Base-by-base conservation (phyloP, 2,888 invertebrate species). In the Lasioglossum marginatum region DNA sequence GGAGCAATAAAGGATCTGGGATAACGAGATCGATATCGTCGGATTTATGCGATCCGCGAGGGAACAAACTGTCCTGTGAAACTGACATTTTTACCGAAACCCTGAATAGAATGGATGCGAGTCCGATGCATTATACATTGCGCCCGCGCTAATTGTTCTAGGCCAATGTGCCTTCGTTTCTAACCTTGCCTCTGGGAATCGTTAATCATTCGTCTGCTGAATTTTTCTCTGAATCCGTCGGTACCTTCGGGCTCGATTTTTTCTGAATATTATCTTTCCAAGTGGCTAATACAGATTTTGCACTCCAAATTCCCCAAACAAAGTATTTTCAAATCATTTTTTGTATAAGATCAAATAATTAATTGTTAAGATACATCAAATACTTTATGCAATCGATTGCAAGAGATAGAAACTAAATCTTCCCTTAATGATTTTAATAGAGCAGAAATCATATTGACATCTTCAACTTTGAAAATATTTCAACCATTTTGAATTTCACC, bases 1-100 rank as follows among this genome's bases (percentile, higher is more conserved):
- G 19, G 82, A 74, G 81, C 82, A 82, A 74, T 81, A 52, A 79
- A 34, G 52, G 81, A 45, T 45, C 37, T 43, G n/a, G 63, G 77
- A 57, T n/a, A 37, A 52, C n/a, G 57, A 40, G 79, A 79, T 79
- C 37, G 37, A 31, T 79, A 73, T 68, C 82, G 66, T 2, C 27
- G 63, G 40, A 79, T 79, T 79, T 72, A 72, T 52, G 72, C 48
- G 72, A 79, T 48, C 45, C 43, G 57, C 48, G 6, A 40, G 68
- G 37, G 48, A 70, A 70, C 70, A 4, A 37, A 74, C 52, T 34
- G 74, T 57, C 52, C 52, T 37, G 57, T 19, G 72, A 70, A 63
- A 63, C 27, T 63, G 31, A 31, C 27, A 63, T 31, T 63, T 63
- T 31, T 63, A 31, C 63, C 57, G 57, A 57, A 16, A 6, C 16